A percentile compares a stretch with the other conserved stretches of the same genome.
Conservation (phyloP, 2,888 invertebrate genomes). For the Drosophila vallismaia region DNA sequence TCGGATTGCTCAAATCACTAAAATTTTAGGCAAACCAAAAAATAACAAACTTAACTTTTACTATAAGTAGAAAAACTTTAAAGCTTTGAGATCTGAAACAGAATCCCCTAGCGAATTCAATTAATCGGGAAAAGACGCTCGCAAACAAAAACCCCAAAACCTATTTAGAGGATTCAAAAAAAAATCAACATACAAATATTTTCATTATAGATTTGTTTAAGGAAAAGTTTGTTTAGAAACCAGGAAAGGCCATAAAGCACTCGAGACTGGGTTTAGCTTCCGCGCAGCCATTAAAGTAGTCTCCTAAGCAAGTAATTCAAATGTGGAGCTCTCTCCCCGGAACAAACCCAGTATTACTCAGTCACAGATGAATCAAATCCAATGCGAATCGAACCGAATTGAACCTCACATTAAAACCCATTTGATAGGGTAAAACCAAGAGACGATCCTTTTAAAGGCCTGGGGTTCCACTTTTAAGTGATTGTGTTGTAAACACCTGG, state of each 20-base stretch:
- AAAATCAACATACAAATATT: slow-evolving; percentile 23
- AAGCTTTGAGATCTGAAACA: slow-evolving; percentile 36
- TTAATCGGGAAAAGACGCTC: slow-evolving; percentile 52
- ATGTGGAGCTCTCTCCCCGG: slow-evolving; percentile 55
- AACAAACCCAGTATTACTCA: slow-evolving; percentile 62
- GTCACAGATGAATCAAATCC: slow-evolving; percentile 19
- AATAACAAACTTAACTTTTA: slow-evolving; percentile 27
- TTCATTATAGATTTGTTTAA: slow-evolving; percentile 21
- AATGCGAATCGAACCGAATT: slow-evolving; percentile 8
- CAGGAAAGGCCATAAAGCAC: slow-evolving; percentile 31
- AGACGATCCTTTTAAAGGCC: slow-evolving; percentile 54
- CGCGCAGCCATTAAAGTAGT: slow-evolving; percentile 58
- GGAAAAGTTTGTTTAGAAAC: slow-evolving; percentile 23
- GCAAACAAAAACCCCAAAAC: slow-evolving; percentile 17
- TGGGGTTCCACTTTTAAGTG: slow-evolving; percentile 73
- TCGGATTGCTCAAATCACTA: slow-evolving; percentile 55
- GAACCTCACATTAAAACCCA: slow-evolving; percentile 30
- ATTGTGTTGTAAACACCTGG: slow-evolving; percentile 78
- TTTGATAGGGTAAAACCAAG: slow-evolving; percentile 13
- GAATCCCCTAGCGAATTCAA: slow-evolving; percentile 23
- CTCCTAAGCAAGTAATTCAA: slow-evolving; percentile 48
- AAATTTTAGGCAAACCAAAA: slow-evolving; percentile 18
- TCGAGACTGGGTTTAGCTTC: slow-evolving; percentile 26
- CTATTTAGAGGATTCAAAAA: slow-evolving; percentile 15
- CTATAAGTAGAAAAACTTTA: slow-evolving; percentile 49